A percentile compares a stretch with the other conserved stretches of the same genome.
These are phyloP conservation scores for Pseudeuparius sepicola DNA, from an alignment of 2,888 invertebrate species.

Conservation along the genomic window DNA sequence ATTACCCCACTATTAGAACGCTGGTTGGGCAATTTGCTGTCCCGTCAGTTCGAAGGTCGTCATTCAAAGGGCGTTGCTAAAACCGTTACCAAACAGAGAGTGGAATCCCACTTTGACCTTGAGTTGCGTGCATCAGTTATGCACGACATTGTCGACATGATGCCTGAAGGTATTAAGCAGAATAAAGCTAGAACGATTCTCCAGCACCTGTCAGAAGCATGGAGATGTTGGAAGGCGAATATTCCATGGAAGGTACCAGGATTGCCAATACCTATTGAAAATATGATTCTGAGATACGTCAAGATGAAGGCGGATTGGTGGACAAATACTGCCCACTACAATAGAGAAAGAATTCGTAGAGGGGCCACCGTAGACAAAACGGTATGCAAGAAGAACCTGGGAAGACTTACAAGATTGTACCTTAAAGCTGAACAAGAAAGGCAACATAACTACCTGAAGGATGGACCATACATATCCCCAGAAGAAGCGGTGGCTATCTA, in stretches of 20 bases:
- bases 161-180: slow-evolving; percentile 99
- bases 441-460: slow-evolving; percentile 98
- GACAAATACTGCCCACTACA: slow-evolving; percentile 99
- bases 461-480: slow-evolving; percentile 98
- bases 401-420: slow-evolving; percentile 92
- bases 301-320: slow-evolving; percentile 99
- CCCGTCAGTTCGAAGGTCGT: slow-evolving; percentile 97
- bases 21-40: slow-evolving; percentile 98
- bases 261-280: slow-evolving; percentile 97
- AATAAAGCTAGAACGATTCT: slow-evolving; percentile 98
- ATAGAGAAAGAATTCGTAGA: slow-evolving; percentile 93
- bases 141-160: slow-evolving; percentile 99
- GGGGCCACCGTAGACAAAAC: slow-evolving; percentile 99
- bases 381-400: slow-evolving; percentile 99
- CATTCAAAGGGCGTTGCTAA: slow-evolving; percentile 99
- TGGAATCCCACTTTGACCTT: slow-evolving; percentile 98
- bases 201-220: slow-evolving; percentile 98
- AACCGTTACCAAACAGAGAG: slow-evolving; percentile 98
- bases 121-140: slow-evolving; percentile 94
- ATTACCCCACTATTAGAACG: slow-evolving; percentile 96
- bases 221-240: slow-evolving; percentile 99
- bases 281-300: slow-evolving; percentile 99
- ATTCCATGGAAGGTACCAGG: slow-evolving; percentile 99
- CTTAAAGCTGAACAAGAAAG: slow-evolving; percentile 97
- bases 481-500: slow-evolving; percentile 99